These are phyloP conservation scores for Polypedilum vanderplanki DNA, from an alignment of 1,140 invertebrate genomes.

Conservation along the genomic window DNA sequence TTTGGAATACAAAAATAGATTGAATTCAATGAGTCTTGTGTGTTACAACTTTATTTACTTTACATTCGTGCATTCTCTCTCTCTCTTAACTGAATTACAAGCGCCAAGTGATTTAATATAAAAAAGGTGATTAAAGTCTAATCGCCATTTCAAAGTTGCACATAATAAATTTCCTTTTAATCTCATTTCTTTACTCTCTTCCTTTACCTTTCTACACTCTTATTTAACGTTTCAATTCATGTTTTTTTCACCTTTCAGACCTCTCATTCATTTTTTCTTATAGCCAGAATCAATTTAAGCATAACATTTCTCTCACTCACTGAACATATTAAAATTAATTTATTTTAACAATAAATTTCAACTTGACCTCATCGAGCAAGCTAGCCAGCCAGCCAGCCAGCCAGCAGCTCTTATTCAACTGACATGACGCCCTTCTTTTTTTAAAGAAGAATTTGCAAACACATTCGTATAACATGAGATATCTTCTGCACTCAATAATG, in stretches of 20 bases:
- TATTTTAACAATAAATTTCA: slow-evolving; percentile 9
- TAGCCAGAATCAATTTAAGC: too few relatives aligned
- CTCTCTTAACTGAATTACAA: not conserved
- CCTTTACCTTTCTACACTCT: not conserved
- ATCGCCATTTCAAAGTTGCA: slow-evolving; percentile 12
- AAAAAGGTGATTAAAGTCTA: slow-evolving; percentile 15
- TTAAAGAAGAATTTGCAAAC: too few relatives aligned
- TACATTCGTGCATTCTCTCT: not conserved
- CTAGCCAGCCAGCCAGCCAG: too few relatives aligned
- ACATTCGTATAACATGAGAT: too few relatives aligned
- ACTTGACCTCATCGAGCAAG: not conserved
- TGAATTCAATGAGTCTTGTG: not conserved
- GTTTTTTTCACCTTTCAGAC: too few relatives aligned
- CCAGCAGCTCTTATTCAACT: too few relatives aligned
- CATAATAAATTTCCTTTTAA: slow-evolving; percentile 20
- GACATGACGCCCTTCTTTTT: too few relatives aligned
- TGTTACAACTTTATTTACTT: slow-evolving; percentile 8
- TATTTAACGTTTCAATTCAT: not conserved
- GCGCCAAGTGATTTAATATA: slow-evolving; percentile 10
- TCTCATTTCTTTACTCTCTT: not conserved
- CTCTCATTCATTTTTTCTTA: too few relatives aligned
- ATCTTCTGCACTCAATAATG: too few relatives aligned
- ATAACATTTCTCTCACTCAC: too few relatives aligned
- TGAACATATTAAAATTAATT: not conserved
- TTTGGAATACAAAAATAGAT: too few relatives aligned